Base-by-base conservation (phyloP, 2,113 vertebrate genomes). In the Taxidea taxus region DNA sequence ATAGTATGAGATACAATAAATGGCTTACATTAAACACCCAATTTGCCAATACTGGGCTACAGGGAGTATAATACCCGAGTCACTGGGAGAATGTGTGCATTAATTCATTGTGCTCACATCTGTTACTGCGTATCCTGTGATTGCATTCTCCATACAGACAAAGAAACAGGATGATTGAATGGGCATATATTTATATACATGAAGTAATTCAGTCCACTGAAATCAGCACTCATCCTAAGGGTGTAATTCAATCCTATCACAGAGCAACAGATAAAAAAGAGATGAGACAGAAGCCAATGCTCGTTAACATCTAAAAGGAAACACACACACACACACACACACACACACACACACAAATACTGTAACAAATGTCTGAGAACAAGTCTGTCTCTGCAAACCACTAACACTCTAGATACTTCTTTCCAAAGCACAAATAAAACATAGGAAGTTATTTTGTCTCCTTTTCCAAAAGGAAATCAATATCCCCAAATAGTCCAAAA, bases 91-190 rank as follows among this genome's bases (percentile, higher is more conserved):
- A 77, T 7, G 4, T 74, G 90, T 77, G 87, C 42, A 83, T 62
- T 62, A 72, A 82, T 96, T 97, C 72, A 92, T 93, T 96, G 93
- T 94, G 89, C 49, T 77, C 95, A 88, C 95, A 97, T 98, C 97
- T 98, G 96, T 96, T 91, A 95, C 90, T 77, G 31, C 15, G 47
- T 60, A 80, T 83, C 96, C 85, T 2, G 92, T 88, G 95, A 98
- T 85, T 87, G 97, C 42, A 78, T 49, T 97, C 62, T 23, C 75
- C 51, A 47, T 21, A 60, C 56, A 97, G 72, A 97, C 80, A 80
- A 88, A 89, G 77, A 94, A 97, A 91, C 42, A 39, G 94, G 93
- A 87, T 93, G 92, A 94, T 29, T 54, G 54, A 72, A 66, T 37
- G 47, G n/a, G 56, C 34, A 83, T 42, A 37, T 44, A n/a, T 72